Evolutionary conservation across 2,113 vertebrate genomes (phyloP), one percentile per base, ranked within the genome.

Genomic region (Ictalurus punctatus): DNA sequence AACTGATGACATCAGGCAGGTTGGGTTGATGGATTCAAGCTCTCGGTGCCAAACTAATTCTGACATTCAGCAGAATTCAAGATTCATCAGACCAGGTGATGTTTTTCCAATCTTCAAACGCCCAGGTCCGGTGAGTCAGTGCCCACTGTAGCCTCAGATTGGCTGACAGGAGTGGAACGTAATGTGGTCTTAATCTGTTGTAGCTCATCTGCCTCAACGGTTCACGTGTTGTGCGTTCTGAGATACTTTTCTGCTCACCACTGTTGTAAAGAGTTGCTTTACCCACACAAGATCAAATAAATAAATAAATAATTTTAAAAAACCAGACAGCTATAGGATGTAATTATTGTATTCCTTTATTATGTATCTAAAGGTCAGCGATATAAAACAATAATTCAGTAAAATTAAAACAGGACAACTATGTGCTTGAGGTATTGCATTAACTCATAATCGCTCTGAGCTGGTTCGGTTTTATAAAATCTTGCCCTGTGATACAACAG

Each of bases 321-420:
- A 44, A 44, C 40, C 0, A 71, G n/a, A 25, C 23, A n/a, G 13
- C 30, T 25, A 23, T 13, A 61, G 52, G 48, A 37, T 63, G 27
- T 61, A 16, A 40, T 6, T 23, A 69, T 56, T 79, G 17, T 6
- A 85, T 80, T 84, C 6, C 17, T 88, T 89, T 89, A 89, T 89
- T 85, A 40, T 17, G 82, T 78, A 67, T 89, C 48, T 89, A 71
- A 69, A 63, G 44, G n/a, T 63, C 54, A 84, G n/a, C 37, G 12
- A 54, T 84, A 88, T 84, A 88, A 87, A 87, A 84, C 58, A 48
- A 69, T 5, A 23, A 0, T n/a, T 27, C 12, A 65, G 83, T 65
- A 40, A 40, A 67, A 67, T 44, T 37, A 83, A 40, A 83, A 88
- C 80, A 83, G 23, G 54, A 58, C 54, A 74, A n/a, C 87, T 73